Conservation (phyloP, 2,797 vertebrate genomes). For the Sebastes flavidus region DNA sequence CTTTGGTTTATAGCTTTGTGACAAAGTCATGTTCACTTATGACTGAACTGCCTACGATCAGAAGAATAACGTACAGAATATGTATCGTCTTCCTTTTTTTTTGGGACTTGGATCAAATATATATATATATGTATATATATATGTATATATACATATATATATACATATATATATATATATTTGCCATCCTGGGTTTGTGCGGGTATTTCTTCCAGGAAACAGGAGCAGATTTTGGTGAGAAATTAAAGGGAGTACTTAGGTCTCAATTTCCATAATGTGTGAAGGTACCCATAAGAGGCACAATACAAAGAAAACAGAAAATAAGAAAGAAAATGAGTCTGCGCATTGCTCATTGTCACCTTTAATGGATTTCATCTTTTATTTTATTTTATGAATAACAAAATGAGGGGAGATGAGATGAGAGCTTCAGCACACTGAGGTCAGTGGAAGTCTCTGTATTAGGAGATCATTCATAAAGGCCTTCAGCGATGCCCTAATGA, state of each 20-base stretch:
- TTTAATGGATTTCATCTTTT: no score
- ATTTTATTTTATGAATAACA: neutral
- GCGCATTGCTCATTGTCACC: no score
- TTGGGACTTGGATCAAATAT: neutral
- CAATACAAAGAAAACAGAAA: no score
- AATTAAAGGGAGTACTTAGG: rapidly evolving
- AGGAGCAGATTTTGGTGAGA: no score
- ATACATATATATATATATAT: neutral
- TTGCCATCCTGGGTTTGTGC: no score
- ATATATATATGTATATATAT: neutral
- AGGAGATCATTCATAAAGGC: neutral
- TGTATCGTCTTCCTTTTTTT: neutral
- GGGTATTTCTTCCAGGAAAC: no score
- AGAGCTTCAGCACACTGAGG: neutral
- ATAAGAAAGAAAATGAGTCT: neutral
- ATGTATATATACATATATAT: neutral
- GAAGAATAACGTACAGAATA: neutral
- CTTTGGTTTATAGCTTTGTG: slow-evolving; percentile 1
- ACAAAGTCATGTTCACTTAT: neutral
- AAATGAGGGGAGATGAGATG: neutral
- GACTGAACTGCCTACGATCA: neutral
- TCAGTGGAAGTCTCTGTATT: neutral
- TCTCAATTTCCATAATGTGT: no score
- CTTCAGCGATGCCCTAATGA: neutral
- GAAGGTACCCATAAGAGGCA: no score